Base-by-base conservation (phyloP, 2,797 vertebrate species). In the Rhinichthys osculus region DNA sequence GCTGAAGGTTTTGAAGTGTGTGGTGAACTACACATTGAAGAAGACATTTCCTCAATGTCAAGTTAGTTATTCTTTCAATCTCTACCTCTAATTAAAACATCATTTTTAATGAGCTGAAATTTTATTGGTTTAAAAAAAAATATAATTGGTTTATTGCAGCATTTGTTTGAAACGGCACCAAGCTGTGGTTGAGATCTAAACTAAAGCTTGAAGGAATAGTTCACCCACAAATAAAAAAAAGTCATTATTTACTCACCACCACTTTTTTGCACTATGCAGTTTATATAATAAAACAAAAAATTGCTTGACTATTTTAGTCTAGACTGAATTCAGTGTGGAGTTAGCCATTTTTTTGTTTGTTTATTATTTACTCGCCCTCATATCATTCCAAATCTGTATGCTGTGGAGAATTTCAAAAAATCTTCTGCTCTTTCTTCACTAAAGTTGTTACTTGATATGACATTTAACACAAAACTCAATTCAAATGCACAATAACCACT, bases 1-100 rank as follows among this genome's bases (percentile, higher is more conserved):
- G 57, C 35, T 62, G 76, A 64, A 44, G 77, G 77, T 64, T 62
- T 62, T 42, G 77, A 78, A 42, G 23, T 62, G 76, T 42, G 76
- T 27, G 76, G 16, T 38, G 17, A 38, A 21, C 7, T 67, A 67
- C 16, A 35, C 52, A 40, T 40, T 54, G 50, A 77, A 21, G 50
- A 57, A 38, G 44, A 47, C 44, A 38, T 38, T 27, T 16, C 42
- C 35, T 78, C 54, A 3, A 42, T 27, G 35, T 78, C 76, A 62
- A 40, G 74, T n/a, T n/a, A 77, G 38, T 9, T 16, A 70, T 70
- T 38, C 67, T 70, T 23, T 40, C 35, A 70, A 23, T 35, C 35
- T 47, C 13, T 1, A 14, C 23, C 42, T 67, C 78, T 47, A 19
- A 14, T 66, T 80, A 64, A 80, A 66, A 66, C 17, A 19, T 47